Evolutionary conservation across 2,797 vertebrate species (phyloP).

Genomic region (Gila robusta): DNA sequence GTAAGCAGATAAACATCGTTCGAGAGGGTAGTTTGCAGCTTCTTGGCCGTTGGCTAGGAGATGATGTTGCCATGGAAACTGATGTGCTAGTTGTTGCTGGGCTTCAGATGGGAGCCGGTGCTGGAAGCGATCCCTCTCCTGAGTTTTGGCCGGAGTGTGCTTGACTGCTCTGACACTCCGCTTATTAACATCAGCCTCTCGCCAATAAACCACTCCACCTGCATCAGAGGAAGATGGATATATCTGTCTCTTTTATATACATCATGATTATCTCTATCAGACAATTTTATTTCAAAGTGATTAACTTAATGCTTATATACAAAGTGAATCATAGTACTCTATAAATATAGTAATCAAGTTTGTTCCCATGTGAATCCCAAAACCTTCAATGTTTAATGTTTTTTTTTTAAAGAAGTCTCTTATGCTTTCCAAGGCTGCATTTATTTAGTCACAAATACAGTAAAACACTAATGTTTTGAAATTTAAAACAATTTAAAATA

Average conservation of each 20-base stretch:
- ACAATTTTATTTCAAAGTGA: background rate
- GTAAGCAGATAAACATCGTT: constrained; percentile 56
- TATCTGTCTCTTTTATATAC: background rate
- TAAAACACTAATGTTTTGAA: too few relatives aligned
- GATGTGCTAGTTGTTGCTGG: constrained; percentile 62
- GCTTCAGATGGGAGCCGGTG: constrained; percentile 55
- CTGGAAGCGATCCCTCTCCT: constrained; percentile 60
- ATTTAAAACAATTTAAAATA: too few relatives aligned
- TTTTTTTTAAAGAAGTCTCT: too few relatives aligned
- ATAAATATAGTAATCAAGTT: background rate
- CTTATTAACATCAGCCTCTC: constrained; percentile 9
- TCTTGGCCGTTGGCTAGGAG: constrained; percentile 65
- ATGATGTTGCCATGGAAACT: constrained; percentile 73
- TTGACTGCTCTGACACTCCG: constrained; percentile 54
- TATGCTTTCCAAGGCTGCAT: too few relatives aligned
- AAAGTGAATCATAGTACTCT: background rate
- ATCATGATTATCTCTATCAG: background rate
- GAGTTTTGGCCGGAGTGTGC: constrained; percentile 51
- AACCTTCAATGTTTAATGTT: background rate
- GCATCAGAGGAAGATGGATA: background rate
- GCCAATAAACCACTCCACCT: background rate
- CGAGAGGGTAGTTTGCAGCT: constrained; percentile 43
- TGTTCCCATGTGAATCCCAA: background rate
- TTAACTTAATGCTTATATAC: background rate
- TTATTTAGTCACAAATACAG: too few relatives aligned